These are phyloP conservation scores for Tetramorium alpestre DNA, from an alignment of 1,140 invertebrate species.

Conservation along the genomic window DNA sequence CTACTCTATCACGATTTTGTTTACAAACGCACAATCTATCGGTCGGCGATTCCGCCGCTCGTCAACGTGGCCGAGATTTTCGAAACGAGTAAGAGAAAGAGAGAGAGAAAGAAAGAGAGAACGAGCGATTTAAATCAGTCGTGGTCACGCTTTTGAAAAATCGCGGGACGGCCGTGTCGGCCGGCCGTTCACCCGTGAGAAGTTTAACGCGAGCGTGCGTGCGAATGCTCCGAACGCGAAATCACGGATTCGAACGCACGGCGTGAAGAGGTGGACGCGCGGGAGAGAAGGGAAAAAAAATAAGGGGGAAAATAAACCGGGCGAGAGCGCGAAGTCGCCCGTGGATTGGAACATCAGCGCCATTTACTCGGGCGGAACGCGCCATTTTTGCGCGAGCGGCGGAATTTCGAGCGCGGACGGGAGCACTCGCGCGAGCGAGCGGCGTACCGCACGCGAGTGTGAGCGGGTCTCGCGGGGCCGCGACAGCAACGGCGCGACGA, in stretches of 20 bases:
- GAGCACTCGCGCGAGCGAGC: too few species aligned
- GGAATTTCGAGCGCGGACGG: too few species aligned
- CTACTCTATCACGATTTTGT: background rate
- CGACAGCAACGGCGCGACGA: background rate
- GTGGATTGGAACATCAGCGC: conserved; percentile 82
- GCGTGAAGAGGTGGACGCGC: too few species aligned
- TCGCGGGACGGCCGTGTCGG: background rate
- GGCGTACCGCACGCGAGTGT: too few species aligned
- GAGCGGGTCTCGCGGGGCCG: too few species aligned
- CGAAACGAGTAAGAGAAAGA: background rate
- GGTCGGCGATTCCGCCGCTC: background rate
- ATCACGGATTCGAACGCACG: conserved; percentile 57
- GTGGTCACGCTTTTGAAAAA: background rate
- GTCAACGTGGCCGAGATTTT: background rate
- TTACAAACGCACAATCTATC: background rate
- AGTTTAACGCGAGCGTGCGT: conserved; percentile 39
- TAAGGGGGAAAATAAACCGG: background rate
- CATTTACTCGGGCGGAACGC: conserved; percentile 76
- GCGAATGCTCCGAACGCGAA: conserved; percentile 36
- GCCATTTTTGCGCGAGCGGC: too few species aligned
- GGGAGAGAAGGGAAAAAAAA: background rate
- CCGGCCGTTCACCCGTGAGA: background rate
- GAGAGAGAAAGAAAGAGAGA: too few species aligned
- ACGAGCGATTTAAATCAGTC: background rate
- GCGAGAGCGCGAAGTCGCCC: conserved; percentile 70